Percentiles rank a stretch among this genome's conserved stretches.
Conservation (phyloP, 2,797 vertebrate species). For the Salmo trutta region DNA sequence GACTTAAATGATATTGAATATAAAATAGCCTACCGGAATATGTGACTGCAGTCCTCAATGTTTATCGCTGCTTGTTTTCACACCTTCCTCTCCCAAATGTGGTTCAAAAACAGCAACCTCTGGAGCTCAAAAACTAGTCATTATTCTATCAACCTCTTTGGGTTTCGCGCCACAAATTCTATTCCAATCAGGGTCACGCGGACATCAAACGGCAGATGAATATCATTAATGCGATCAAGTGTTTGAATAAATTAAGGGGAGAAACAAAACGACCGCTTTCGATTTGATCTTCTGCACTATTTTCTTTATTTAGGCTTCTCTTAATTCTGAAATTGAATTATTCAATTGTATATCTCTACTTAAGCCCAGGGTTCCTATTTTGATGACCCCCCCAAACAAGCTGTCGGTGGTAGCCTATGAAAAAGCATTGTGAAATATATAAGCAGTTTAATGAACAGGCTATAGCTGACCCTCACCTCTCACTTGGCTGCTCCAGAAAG, state of each 20-base stretch:
- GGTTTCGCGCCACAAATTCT: slow-evolving; percentile 6
- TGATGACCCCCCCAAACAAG: not conserved
- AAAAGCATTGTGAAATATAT: slow-evolving; percentile 3
- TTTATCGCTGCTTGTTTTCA: not conserved
- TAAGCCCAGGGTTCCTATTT: not conserved
- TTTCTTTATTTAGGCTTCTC: not conserved
- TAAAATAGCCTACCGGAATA: not conserved
- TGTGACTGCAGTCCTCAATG: not conserved
- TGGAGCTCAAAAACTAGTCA: not conserved
- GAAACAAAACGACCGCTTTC: not conserved
- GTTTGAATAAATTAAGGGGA: not conserved
- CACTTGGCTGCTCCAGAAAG: slow-evolving; percentile 11
- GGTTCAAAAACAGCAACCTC: not conserved
- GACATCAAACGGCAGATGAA: slow-evolving; percentile 23
- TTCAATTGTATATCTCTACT: not conserved
- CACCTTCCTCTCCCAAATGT: not conserved
- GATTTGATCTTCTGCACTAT: not conserved
- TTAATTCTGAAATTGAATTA: not conserved
- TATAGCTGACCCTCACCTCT: slow-evolving; percentile 29
- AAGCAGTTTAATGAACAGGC: not conserved
- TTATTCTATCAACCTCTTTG: slow-evolving; percentile 14
- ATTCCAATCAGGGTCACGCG: slow-evolving; percentile 24
- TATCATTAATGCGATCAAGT: not conserved
- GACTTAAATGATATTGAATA: not conserved
- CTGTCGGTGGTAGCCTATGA: not conserved